Percentiles rank a stretch among this genome's conserved stretches.
Evolutionary conservation across 1,140 invertebrate genomes (phyloP).

Genomic region (Eumaeus atala): DNA sequence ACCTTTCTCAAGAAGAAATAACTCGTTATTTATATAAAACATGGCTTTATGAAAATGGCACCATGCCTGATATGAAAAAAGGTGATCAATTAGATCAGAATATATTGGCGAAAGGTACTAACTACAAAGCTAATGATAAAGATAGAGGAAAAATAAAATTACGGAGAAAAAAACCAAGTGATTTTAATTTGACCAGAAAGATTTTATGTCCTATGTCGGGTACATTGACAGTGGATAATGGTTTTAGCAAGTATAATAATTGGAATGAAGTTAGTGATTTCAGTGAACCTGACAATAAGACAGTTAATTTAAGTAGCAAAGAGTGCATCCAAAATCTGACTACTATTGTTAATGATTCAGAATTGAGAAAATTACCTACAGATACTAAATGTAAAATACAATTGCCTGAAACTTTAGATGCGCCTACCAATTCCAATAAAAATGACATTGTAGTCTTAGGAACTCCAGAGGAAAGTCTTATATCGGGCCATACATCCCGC

Average conservation of each 20-base stretch:
- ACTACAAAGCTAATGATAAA: not conserved
- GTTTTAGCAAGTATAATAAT: not conserved
- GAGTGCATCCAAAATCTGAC: too few species aligned
- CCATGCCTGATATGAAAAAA: not conserved
- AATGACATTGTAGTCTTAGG: too few species aligned
- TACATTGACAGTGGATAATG: not conserved
- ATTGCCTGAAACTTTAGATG: too few species aligned
- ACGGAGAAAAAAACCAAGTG: not conserved
- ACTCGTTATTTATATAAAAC: slow-evolving; percentile 6
- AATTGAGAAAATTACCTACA: too few species aligned
- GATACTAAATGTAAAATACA: too few species aligned
- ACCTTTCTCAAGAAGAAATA: not conserved
- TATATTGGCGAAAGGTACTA: not conserved
- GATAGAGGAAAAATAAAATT: not conserved
- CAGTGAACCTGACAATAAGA: too few species aligned
- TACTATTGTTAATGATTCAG: too few species aligned
- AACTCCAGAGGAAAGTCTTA: too few species aligned
- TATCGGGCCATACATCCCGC: too few species aligned
- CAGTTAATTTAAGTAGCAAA: too few species aligned
- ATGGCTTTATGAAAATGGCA: not conserved
- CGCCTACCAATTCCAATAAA: too few species aligned
- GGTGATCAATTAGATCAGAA: not conserved
- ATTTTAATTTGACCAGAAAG: not conserved
- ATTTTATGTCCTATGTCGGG: not conserved
- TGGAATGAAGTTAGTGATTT: too few species aligned